Base-by-base conservation (phyloP, 53 echinoderm and acorn worm species). In the Patiria pectinifera region DNA sequence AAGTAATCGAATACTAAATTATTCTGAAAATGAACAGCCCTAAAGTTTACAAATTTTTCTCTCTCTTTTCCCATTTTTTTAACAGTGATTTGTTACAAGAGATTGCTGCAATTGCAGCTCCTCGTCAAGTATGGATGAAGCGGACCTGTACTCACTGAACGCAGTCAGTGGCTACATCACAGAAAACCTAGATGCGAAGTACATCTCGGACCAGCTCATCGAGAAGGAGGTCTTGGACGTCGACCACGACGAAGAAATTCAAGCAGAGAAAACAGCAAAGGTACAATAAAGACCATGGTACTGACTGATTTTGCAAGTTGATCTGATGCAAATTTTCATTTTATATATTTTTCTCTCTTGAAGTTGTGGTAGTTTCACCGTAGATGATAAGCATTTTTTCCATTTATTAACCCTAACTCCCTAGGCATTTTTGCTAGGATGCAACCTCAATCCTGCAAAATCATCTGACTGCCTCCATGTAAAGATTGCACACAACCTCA, bases 181-280 rank as follows among this genome's bases (percentile, higher is more conserved):
- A 46, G 84, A 79, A 48, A 91, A 85, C 70, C 45, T 94, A 14
- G 94, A 94, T 80, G 91, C 90, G 10, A 94, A 69, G 19, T 66
- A 94, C 19, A 79, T 94, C 1, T 53, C 91, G 8, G 91, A 94
- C 48, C 48, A 94, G 45, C 91, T 94, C 7, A 91, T 94, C 45
- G 70, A 76, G 59, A 26, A n/a, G 21, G 84, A 49, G 22, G 85
- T 91, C 16, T 78, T 94, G 35, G 85, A 85, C 0, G 48, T 84
- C 7, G 91, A 85, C 45, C 35, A 94, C 46, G 94, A 94, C 66
- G 94, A 94, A 15, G 47, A 84, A 58, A 94, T 94, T 26, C 19
- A 79, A 62, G 91, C 94, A 83, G 91, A 94, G 35, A 78, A 0
- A 35, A 94, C 94, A 85, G 11, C 84, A 19, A 83, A 80, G 85